Evolutionary conservation across 2,113 vertebrate genomes (phyloP).

Genomic region (Macquaria ambigua): DNA sequence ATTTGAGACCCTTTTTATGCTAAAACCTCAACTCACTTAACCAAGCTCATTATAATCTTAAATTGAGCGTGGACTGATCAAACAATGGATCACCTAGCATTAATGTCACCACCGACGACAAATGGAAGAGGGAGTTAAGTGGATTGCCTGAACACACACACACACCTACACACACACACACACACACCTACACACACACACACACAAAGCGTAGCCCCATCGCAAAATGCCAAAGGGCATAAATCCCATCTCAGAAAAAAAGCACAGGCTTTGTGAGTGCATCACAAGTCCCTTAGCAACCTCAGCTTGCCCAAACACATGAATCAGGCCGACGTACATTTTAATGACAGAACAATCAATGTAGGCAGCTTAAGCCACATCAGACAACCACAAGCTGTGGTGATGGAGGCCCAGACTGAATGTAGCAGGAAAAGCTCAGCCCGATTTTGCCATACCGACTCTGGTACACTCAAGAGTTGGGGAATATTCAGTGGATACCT

Average conservation of each 20-base stretch:
- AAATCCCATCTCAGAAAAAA: neutral
- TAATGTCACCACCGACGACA: neutral
- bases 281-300: conserved; percentile 7
- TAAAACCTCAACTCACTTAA: neutral
- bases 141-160: neutral
- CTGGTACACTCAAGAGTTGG: neutral
- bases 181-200: neutral
- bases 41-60: conserved; percentile 4
- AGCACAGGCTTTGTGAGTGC: neutral
- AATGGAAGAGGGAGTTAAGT: neutral
- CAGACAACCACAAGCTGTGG: neutral
- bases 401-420: neutral
- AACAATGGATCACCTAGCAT: conserved; percentile 15
- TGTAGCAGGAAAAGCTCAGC: neutral
- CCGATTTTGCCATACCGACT: neutral
- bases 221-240: neutral
- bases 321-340: neutral
- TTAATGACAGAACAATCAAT: conserved; percentile 8
- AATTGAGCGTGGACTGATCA: conserved; percentile 8
- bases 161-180: neutral
- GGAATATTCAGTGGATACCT: neutral
- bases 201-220: neutral
- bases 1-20: neutral
- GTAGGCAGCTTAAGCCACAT: neutral
- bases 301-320: conserved; percentile 10